Conservation (phyloP, 2,888 invertebrate species). For the Bursaphelenchus okinawaensis region DNA sequence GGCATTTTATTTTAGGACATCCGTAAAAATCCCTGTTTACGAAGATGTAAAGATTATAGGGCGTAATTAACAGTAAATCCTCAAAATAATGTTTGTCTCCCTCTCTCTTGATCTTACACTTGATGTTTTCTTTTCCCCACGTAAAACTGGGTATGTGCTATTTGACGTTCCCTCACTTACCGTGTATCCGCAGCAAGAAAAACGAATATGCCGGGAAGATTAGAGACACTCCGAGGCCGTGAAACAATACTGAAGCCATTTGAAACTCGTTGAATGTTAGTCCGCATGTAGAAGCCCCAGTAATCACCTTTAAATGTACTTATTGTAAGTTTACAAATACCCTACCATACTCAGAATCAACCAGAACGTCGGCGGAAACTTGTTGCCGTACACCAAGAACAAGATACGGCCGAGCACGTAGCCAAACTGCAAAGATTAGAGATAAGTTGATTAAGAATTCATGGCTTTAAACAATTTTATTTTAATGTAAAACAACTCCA, state of each 20-base stretch:
- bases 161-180: too few species aligned
- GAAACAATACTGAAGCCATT: constrained; percentile 4
- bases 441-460: neutral
- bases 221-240: constrained; percentile 3
- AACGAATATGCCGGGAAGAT: neutral
- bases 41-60: too few species aligned
- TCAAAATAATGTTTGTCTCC: too few species aligned
- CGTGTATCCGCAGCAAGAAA: neutral
- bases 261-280: neutral
- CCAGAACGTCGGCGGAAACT: constrained; percentile 12
- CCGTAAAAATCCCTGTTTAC: too few species aligned
- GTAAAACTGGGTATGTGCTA: too few species aligned
- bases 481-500: neutral
- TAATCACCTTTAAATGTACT: constrained; percentile 2
- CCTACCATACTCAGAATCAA: neutral
- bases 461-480: too few species aligned
- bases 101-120: too few species aligned
- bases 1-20: too few species aligned
- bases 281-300: neutral
- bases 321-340: neutral
- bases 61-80: too few species aligned
- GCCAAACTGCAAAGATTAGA: neutral
- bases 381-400: constrained; percentile 4
- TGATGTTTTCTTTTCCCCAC: too few species aligned
- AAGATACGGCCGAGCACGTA: constrained; percentile 3